Evolutionary conservation across 2,797 vertebrate genomes (phyloP).

Genomic region (Sebastes goodei): DNA sequence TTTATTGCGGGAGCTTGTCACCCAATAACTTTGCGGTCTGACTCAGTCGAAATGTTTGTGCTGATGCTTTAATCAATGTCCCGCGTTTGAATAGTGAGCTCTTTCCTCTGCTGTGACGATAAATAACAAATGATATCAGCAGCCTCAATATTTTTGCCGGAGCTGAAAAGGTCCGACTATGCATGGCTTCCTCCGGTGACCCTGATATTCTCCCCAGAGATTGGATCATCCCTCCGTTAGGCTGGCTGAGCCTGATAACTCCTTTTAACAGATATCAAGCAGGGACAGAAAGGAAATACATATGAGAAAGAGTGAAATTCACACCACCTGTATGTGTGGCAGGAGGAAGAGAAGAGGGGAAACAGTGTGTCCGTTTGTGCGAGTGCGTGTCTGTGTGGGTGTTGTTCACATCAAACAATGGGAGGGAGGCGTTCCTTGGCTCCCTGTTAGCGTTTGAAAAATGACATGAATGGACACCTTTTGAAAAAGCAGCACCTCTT

Average conservation of each 20-base stretch:
- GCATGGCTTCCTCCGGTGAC: conserved; percentile 38
- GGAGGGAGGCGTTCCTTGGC: conserved; percentile 44
- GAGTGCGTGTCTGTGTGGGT: neutral
- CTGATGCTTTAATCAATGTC: conserved; percentile 22
- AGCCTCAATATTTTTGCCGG: neutral
- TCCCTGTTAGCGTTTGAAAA: conserved; percentile 59
- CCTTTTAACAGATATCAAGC: conserved; percentile 57
- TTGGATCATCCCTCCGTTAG: conserved; percentile 42
- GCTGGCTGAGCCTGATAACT: conserved; percentile 56
- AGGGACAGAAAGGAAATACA: conserved; percentile 35
- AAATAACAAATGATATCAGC: conserved; percentile 17
- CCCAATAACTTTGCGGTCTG: conserved; percentile 3
- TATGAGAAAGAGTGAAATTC: conserved; percentile 26
- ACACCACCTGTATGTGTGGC: conserved; percentile 10
- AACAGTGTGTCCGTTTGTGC: conserved; percentile 9
- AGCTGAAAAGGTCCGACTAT: conserved; percentile 14
- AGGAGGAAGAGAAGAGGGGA: neutral
- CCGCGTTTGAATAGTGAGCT: neutral
- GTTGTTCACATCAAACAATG: conserved; percentile 56
- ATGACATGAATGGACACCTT: conserved; percentile 53
- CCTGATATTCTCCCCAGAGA: conserved; percentile 48
- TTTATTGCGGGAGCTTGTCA: conserved; percentile 30
- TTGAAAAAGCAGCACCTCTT: conserved; percentile 47
- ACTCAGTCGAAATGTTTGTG: conserved; percentile 13
- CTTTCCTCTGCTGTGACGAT: neutral